Base-by-base conservation (phyloP, 1,140 invertebrate genomes). In the Planococcus citri region DNA sequence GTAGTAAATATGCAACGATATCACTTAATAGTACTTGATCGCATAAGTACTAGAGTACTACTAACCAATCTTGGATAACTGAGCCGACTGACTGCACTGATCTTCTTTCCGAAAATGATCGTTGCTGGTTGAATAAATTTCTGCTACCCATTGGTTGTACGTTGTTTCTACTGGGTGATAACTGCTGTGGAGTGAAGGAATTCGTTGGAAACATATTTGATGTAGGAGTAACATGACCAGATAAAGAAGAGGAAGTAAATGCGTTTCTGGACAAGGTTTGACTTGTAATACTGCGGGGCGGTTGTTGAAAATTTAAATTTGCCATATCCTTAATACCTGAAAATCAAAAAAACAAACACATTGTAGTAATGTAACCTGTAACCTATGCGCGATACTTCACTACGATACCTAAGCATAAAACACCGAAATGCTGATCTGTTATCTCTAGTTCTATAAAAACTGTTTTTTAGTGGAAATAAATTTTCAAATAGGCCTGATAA, bases 251-350 rank as follows among this genome's bases (percentile, higher is more conserved):
- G 76, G 78, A 80, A 75, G 80, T 79, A 75, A 84, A 84, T 72
- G 82, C 81, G 73, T 85, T 82, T 79, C 83, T 82, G 76, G 84
- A 78, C 76, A 84, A 77, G 73, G 80, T 82, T 79, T 87, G 78
- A 80, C 80, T 75, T 17, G 73, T 73, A 58, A 76, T 75, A 72
- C 74, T 75, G 61, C 75, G 72, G 24, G 76, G 75, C 38, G 87
- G 86, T 80, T 88, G 87, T 80, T 89, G 87, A 80, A 88, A 88
- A 82, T 88, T 89, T 84, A 89, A 82, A 83, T 88, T 88, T 83
- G 87, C 87, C 87, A 89, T 88, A 85, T 83, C 85, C 61, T 72
- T 64, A 64, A 64, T 64, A 64, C 60, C 60, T 64, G 22, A 24
- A 69, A 25, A 61, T 37, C 57, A 64, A n/a, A 8, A 72, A 69